Base-by-base conservation (phyloP, 2,888 invertebrate genomes). In the Ariolimax columbianus region DNA sequence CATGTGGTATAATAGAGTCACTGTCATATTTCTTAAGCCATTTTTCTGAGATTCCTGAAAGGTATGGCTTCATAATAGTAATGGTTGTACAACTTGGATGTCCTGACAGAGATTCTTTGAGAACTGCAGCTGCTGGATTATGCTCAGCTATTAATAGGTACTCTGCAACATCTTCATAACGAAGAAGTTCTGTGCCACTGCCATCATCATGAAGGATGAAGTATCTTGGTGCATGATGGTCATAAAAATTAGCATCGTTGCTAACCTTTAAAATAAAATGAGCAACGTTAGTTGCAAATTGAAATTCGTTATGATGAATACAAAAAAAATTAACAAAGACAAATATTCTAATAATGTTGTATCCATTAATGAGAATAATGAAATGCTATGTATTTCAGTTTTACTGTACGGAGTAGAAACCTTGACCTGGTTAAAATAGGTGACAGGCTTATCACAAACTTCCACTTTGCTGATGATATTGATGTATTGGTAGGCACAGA, bases 161-260 rank as follows among this genome's bases (percentile, higher is more conserved):
- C 73, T 93, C 92, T 6, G 92, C 91, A 0, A 94, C 89, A 87
- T 94, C 93, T 86, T 86, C 91, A 86, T 91, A 93, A 23, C 93
- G 87, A 75, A 93, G 89, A 63, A 94, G 87, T 87, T 94, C 94
- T 0, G 91, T 92, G 9, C 94, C 94, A 87, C 92, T 92, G 7
- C 93, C 93, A 87, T 94, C 93, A 36, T 89, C 86, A 81, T 93
- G 92, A 26, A 94, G 86, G 68, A 94, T 90, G 83, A 94, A 94
- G 88, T 93, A 92, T 33, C 93, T 84, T 23, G 94, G 94, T 47
- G 93, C 91, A 87, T 94, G 94, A 85, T 93, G 91, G 70, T 90
- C 91, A 82, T 89, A 93, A 0, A 55, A 38, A 33, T 1, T 9
- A n/a, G 14, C 30, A 66, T 75, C 51, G 43, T 73, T 75, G 59